Evolutionary conservation across 2,888 invertebrate species (phyloP).

Genomic region (Antitype chi): DNA sequence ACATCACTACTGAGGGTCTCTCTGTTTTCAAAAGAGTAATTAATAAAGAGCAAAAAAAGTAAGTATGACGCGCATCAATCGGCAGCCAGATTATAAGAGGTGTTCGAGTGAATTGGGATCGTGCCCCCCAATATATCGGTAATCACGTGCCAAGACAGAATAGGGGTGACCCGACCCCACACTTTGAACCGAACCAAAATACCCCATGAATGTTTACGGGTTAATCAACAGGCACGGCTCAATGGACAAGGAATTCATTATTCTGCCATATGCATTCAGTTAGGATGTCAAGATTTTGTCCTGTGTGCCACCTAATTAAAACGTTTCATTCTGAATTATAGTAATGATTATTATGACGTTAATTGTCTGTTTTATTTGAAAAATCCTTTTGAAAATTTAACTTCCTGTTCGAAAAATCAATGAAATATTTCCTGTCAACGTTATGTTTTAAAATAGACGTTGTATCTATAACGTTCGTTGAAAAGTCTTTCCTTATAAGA

Average conservation of each 20-base stretch:
- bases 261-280: constrained; percentile 70
- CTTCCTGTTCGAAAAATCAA: constrained; percentile 28
- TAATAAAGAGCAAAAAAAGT: constrained; percentile 45
- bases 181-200: constrained; percentile 77
- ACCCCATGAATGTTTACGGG: constrained; percentile 83
- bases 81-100: constrained; percentile 79
- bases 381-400: constrained; percentile 21
- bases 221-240: constrained; percentile 80
- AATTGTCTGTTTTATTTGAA: constrained; percentile 37
- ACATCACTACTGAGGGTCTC: constrained; percentile 5
- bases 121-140: constrained; percentile 84
- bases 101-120: constrained; percentile 83
- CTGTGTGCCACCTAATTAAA: constrained; percentile 43
- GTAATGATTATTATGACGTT: constrained; percentile 51
- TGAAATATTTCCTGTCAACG: constrained; percentile 23
- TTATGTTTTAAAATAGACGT: constrained; percentile 33
- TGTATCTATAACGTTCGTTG: background rate
- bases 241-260: constrained; percentile 76
- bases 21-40: constrained; percentile 51
- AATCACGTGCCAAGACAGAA: constrained; percentile 83
- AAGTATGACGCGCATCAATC: constrained; percentile 78
- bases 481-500: background rate
- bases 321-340: constrained; percentile 48
- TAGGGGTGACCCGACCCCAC: constrained; percentile 81
- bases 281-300: constrained; percentile 60